phyloP scores from a whole-genome alignment of 2,113 vertebrate species.

The Laticauda laticaudata region DNA sequence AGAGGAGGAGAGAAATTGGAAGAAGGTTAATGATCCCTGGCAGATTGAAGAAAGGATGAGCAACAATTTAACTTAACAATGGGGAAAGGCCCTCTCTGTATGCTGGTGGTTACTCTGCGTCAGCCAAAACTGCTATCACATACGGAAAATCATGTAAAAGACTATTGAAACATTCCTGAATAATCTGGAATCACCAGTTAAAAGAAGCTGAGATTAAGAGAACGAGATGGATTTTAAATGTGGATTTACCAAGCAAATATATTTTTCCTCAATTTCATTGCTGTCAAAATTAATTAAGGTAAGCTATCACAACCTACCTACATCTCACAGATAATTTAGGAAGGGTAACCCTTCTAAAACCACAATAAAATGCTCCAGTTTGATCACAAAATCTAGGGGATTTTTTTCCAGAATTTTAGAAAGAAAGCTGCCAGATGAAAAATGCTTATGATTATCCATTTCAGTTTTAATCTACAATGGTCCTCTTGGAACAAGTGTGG shows the following conservation, averaged over 20 bases:
- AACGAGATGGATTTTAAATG: slow-evolving; percentile 20
- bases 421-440: background rate
- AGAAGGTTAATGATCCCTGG: background rate
- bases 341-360: slow-evolving; percentile 5
- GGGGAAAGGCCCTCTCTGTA: background rate
- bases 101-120: background rate
- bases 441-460: slow-evolving; percentile 4
- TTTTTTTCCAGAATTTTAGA: background rate
- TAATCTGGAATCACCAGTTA: background rate
- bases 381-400: slow-evolving; percentile 6
- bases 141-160: background rate
- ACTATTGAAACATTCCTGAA: background rate
- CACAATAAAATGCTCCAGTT: slow-evolving; percentile 9
- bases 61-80: background rate
- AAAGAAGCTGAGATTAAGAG: slow-evolving; percentile 15
- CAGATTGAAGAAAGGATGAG: background rate
- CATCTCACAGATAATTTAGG: slow-evolving; percentile 7
- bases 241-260: slow-evolving; percentile 20
- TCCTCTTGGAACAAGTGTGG: background rate
- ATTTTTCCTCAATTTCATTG: slow-evolving; percentile 16
- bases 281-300: slow-evolving; percentile 27
- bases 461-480: background rate
- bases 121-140: background rate
- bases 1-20: background rate
- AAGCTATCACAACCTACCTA: slow-evolving; percentile 1